A percentile compares a stretch with the other conserved stretches of the same genome.
Evolutionary conservation across 2,113 vertebrate genomes (phyloP).

Genomic region (Patagioenas fasciata): DNA sequence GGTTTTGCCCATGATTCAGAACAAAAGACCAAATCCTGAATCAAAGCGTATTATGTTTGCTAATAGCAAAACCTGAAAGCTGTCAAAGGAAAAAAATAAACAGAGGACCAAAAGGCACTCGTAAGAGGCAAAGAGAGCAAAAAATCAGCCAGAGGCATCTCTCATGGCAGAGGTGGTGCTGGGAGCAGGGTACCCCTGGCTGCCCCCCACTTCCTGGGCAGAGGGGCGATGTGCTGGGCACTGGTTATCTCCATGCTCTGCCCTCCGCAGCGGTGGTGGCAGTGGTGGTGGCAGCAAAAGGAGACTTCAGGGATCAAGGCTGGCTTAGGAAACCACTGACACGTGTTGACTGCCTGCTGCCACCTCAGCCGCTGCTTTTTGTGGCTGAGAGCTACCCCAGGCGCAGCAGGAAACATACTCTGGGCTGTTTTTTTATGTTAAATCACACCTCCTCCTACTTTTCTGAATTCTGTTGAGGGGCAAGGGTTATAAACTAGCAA

Average conservation of each 20-base stretch:
- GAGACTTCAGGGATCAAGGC: not conserved
- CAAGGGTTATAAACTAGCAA: constrained; percentile 36
- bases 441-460: constrained; percentile 14
- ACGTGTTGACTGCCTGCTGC: not conserved
- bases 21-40: not conserved
- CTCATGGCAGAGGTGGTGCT: not conserved
- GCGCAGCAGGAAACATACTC: not conserved
- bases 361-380: not conserved
- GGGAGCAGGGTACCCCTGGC: not conserved
- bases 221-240: fast-evolving
- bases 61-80: not conserved
- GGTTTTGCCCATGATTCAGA: not conserved
- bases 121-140: not conserved
- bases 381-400: fast-evolving
- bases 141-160: not conserved
- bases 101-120: not conserved
- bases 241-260: not conserved
- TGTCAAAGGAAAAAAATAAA: not conserved
- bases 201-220: not conserved
- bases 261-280: not conserved
- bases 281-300: not conserved
- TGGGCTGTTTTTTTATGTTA: not conserved
- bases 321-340: not conserved
- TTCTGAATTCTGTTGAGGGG: not conserved
- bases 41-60: not conserved